phyloP scores from a whole-genome alignment of 2,113 vertebrate species.

The Cryptoleucopteryx plumbea region DNA sequence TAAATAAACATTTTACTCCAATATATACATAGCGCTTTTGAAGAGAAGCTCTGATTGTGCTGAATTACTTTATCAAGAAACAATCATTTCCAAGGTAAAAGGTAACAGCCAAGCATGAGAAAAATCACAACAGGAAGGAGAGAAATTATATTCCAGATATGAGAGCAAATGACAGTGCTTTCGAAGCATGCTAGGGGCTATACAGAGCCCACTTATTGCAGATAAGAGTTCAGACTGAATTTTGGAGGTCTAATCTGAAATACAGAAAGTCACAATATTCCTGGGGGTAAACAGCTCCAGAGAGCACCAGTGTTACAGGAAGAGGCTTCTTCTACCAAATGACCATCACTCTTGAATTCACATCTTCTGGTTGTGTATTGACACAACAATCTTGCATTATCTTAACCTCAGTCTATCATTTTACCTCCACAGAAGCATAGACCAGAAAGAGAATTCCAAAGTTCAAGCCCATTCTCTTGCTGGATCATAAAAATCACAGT shows the following conservation, averaged over 20 bases:
- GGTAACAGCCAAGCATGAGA: not conserved
- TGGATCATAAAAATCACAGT: not conserved
- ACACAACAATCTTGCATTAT: not conserved
- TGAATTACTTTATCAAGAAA: not conserved
- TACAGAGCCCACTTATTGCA: not conserved
- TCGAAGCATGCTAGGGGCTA: not conserved
- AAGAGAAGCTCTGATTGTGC: not conserved
- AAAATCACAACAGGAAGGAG: not conserved
- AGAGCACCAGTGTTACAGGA: not conserved
- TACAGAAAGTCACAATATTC: not conserved
- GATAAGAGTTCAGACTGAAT: conserved; percentile 8
- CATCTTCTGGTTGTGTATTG: not conserved
- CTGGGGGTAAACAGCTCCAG: not conserved
- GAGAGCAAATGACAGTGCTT: not conserved
- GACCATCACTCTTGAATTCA: not conserved
- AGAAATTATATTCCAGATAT: not conserved
- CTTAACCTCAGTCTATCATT: not conserved
- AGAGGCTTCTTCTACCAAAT: not conserved
- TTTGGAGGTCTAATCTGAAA: conserved; percentile 1
- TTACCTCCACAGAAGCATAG: not conserved
- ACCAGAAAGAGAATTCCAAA: not conserved
- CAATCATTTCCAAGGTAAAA: not conserved
- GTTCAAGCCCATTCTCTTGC: not conserved
- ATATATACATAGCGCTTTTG: not conserved
- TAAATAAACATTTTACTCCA: not conserved